Evolutionary conservation across 2,113 vertebrate species (phyloP).

Genomic region (Heptranchias perlo): DNA sequence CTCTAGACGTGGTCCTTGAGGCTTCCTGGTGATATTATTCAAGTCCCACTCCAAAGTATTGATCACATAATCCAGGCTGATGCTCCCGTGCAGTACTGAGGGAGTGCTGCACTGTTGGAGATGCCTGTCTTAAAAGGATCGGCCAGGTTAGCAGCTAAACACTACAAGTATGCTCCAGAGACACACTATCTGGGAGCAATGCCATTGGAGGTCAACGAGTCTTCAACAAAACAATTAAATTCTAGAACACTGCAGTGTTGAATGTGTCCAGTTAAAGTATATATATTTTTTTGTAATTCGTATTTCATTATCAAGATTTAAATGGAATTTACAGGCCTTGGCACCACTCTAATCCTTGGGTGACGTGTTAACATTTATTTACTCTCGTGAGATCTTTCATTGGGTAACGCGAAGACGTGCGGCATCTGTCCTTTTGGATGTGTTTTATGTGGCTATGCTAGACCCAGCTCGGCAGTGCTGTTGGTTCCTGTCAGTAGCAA

Average conservation of each 20-base stretch:
- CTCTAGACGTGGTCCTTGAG: background rate
- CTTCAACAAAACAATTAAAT: background rate
- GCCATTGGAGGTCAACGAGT: background rate
- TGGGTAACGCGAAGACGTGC: no score
- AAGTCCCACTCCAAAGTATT: background rate
- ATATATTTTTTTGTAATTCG: background rate
- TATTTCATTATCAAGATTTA: background rate
- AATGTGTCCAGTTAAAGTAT: background rate
- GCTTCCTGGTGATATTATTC: background rate
- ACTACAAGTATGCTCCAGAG: background rate
- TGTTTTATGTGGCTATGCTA: background rate
- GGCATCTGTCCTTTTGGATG: background rate
- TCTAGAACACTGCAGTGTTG: background rate
- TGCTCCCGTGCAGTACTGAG: background rate
- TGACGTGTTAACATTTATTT: background rate
- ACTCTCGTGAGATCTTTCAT: background rate
- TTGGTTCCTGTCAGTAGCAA: background rate
- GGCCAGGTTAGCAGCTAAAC: background rate
- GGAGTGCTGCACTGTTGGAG: background rate
- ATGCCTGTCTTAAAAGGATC: background rate
- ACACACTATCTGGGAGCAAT: background rate
- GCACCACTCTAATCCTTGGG: background rate
- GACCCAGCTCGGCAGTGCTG: background rate
- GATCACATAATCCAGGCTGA: background rate
- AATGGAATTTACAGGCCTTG: background rate